A percentile compares a stretch with the other conserved stretches of the same genome.
Conservation (phyloP, 2,888 invertebrate species). For the Trissolcus japonicus region DNA sequence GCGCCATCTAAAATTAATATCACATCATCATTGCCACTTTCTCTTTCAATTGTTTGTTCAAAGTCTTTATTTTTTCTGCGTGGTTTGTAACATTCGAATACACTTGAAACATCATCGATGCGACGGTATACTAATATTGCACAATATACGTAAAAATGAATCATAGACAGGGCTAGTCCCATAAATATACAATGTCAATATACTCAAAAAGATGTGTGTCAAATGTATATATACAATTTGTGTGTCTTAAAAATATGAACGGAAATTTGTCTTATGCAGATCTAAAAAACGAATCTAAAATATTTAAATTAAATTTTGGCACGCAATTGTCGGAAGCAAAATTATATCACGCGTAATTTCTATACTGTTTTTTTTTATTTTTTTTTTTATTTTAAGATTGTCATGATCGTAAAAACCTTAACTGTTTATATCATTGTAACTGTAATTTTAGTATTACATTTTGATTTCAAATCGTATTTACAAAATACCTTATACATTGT, state of each 20-base stretch:
- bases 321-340: constrained; percentile 36
- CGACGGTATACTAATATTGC: neutral
- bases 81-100: constrained; percentile 10
- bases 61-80: constrained; percentile 15
- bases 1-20: too few species aligned
- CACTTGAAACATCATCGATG: constrained; percentile 27
- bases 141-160: constrained; percentile 20
- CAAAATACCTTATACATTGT: too few species aligned
- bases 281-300: constrained; percentile 1
- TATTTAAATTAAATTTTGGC: constrained; percentile 26
- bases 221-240: neutral
- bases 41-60: constrained; percentile 8
- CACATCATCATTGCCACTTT: too few species aligned
- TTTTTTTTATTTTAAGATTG: constrained; percentile 15
- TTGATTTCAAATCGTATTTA: too few species aligned
- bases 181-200: neutral
- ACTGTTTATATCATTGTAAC: too few species aligned
- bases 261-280: neutral
- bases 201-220: neutral
- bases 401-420: constrained; percentile 8
- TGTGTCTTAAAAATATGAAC: constrained; percentile 7
- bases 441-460: too few species aligned
- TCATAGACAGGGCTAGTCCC: constrained; percentile 28
- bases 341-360: constrained; percentile 32
- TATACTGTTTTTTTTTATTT: constrained; percentile 4